Evolutionary conservation across 2,888 invertebrate genomes (phyloP).

Genomic region (Idaea straminata): DNA sequence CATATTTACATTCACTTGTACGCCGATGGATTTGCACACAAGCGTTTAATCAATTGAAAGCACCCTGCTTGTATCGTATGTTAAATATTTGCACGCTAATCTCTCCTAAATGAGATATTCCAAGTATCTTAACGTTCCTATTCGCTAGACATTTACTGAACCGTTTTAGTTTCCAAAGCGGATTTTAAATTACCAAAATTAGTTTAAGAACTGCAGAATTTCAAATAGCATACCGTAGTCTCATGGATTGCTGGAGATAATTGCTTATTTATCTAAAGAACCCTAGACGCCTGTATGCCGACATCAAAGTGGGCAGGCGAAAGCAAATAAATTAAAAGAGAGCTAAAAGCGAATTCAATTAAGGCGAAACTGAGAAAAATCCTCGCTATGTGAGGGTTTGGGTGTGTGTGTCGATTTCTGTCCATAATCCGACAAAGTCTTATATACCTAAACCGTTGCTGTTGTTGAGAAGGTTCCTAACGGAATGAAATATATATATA

Average conservation of each 20-base stretch:
- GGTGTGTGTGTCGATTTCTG: constrained; percentile 30
- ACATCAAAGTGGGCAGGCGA: constrained; percentile 65
- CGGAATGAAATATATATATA: no score
- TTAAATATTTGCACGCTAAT: constrained; percentile 33
- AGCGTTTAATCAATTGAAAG: constrained; percentile 49
- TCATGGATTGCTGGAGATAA: constrained; percentile 61
- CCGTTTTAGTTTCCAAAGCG: constrained; percentile 8
- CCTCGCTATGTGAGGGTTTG: constrained; percentile 36
- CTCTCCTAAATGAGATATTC: constrained; percentile 17
- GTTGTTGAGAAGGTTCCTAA: no score
- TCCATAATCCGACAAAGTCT: constrained; percentile 29
- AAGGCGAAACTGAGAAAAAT: constrained; percentile 59
- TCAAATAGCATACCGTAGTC: constrained; percentile 46
- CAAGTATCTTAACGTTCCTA: background rate
- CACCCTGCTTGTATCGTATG: constrained; percentile 26
- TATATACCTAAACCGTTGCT: background rate
- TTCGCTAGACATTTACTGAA: constrained; percentile 1
- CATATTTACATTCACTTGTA: constrained; percentile 58
- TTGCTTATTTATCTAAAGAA: constrained; percentile 73
- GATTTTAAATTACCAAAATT: constrained; percentile 28
- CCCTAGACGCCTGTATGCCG: constrained; percentile 48
- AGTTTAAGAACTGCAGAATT: constrained; percentile 35
- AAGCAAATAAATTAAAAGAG: constrained; percentile 74
- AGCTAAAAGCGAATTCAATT: constrained; percentile 71
- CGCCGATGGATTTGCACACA: constrained; percentile 45